phyloP scores from a whole-genome alignment of 2,888 invertebrate species.

The Chalcosyrphus nemorum region DNA sequence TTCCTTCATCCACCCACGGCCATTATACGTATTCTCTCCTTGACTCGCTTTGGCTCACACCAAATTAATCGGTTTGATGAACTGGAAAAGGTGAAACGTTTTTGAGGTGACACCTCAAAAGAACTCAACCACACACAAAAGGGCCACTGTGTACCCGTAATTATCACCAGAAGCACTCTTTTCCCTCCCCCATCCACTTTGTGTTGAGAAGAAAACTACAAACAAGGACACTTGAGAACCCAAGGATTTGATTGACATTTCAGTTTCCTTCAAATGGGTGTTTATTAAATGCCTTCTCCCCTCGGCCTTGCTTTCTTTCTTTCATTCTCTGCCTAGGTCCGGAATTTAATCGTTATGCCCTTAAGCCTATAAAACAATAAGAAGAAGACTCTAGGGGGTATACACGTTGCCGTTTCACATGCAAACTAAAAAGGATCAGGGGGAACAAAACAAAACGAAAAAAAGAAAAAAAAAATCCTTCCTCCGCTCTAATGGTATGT shows the following conservation, averaged over 20 bases:
- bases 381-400: background rate
- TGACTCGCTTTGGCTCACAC: background rate
- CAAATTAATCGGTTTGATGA: constrained; percentile 63
- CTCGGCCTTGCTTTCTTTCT: background rate
- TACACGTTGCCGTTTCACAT: constrained; percentile 24
- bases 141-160: constrained; percentile 39
- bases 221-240: constrained; percentile 53
- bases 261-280: constrained; percentile 55
- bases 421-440: constrained; percentile 34
- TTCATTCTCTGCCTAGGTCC: no score
- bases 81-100: constrained; percentile 59
- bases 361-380: constrained; percentile 59
- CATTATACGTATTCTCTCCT: no score
- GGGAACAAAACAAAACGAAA: no score
- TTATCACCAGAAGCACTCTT: constrained; percentile 45
- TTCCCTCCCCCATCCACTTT: background rate
- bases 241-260: constrained; percentile 68
- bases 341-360: constrained; percentile 51
- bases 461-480: constrained; percentile 12
- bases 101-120: constrained; percentile 58
- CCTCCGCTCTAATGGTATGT: constrained; percentile 60
- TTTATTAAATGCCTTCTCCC: constrained; percentile 62
- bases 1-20: no score
- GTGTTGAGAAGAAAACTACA: constrained; percentile 39
- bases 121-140: constrained; percentile 48